These are phyloP conservation scores for Habroteleia sp. DNA, from an alignment of 2,888 invertebrate genomes.

Conservation along the genomic window DNA sequence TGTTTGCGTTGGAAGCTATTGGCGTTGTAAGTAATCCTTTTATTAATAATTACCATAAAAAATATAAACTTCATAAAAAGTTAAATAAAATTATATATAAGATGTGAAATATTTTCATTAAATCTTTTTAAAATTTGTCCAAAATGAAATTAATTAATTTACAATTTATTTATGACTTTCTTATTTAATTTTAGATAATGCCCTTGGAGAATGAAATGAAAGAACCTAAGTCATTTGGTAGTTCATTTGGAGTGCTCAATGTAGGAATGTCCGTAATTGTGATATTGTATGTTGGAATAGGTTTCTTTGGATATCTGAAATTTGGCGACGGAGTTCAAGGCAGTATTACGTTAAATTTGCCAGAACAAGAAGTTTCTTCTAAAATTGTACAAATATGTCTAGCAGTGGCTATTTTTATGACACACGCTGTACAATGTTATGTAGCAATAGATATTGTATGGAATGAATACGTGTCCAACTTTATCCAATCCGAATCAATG, in stretches of 20 bases:
- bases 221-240: conserved; percentile 93
- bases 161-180: too few relatives aligned
- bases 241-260: conserved; percentile 95
- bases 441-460: conserved; percentile 98
- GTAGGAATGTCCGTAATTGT: conserved; percentile 95
- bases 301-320: conserved; percentile 96
- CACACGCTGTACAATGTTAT: conserved; percentile 98
- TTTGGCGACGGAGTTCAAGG: conserved; percentile 89
- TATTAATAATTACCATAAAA: too few relatives aligned
- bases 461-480: conserved; percentile 88
- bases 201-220: conserved; percentile 98
- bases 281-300: conserved; percentile 90
- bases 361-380: conserved; percentile 86
- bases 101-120: too few relatives aligned
- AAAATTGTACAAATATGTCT: conserved; percentile 93
- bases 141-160: too few relatives aligned
- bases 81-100: too few relatives aligned
- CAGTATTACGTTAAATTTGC: conserved; percentile 95
- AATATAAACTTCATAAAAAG: too few relatives aligned
- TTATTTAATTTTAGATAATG: conserved; percentile 87
- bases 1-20: conserved; percentile 94
- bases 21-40: conserved; percentile 83
- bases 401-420: conserved; percentile 94
- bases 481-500: conserved; percentile 84
- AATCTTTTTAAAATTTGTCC: too few relatives aligned